These are phyloP conservation scores for Druceiella hillmani DNA, from an alignment of 2,888 invertebrate genomes.

Conservation along the genomic window DNA sequence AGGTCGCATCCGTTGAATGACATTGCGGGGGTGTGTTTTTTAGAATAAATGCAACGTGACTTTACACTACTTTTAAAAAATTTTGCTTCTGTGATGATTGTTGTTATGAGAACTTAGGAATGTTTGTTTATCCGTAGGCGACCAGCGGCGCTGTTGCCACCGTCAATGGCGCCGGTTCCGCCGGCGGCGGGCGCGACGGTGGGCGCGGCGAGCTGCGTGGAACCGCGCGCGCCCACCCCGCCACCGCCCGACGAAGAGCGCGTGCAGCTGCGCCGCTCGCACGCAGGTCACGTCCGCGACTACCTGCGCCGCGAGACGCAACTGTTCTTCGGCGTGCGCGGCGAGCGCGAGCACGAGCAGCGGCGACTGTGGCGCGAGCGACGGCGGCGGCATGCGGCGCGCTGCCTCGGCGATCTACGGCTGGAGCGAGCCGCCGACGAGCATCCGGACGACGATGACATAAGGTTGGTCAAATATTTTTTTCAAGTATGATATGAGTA, in stretches of 20 bases:
- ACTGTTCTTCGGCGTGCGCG: slow-evolving; percentile 80
- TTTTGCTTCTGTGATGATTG: too few relatives aligned
- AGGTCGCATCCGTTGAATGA: too few relatives aligned
- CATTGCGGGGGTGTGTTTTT: too few relatives aligned
- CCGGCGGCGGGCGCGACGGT: slow-evolving; percentile 29
- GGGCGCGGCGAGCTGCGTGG: slow-evolving; percentile 27
- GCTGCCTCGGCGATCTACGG: slow-evolving; percentile 58
- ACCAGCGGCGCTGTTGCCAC: slow-evolving; percentile 33
- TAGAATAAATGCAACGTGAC: too few relatives aligned
- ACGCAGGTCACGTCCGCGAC: slow-evolving; percentile 47
- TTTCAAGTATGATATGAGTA: neutral
- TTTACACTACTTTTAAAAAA: too few relatives aligned
- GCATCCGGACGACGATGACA: slow-evolving; percentile 55
- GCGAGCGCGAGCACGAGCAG: slow-evolving; percentile 68
- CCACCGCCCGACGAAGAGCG: slow-evolving; percentile 30
- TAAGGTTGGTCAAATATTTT: slow-evolving; percentile 34
- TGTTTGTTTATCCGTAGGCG: too few relatives aligned
- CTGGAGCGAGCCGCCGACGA: slow-evolving; percentile 55
- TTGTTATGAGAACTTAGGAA: too few relatives aligned
- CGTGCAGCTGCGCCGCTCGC: slow-evolving; percentile 41
- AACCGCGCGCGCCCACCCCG: slow-evolving; percentile 35
- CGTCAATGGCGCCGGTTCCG: slow-evolving; percentile 38
- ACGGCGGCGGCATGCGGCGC: slow-evolving; percentile 69
- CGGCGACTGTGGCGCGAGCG: slow-evolving; percentile 75
- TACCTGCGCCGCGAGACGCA: slow-evolving; percentile 77